Percentiles rank a stretch among this genome's conserved stretches.
These are phyloP conservation scores for Gerosis bhagava DNA, from an alignment of 2,888 invertebrate genomes.

Conservation along the genomic window DNA sequence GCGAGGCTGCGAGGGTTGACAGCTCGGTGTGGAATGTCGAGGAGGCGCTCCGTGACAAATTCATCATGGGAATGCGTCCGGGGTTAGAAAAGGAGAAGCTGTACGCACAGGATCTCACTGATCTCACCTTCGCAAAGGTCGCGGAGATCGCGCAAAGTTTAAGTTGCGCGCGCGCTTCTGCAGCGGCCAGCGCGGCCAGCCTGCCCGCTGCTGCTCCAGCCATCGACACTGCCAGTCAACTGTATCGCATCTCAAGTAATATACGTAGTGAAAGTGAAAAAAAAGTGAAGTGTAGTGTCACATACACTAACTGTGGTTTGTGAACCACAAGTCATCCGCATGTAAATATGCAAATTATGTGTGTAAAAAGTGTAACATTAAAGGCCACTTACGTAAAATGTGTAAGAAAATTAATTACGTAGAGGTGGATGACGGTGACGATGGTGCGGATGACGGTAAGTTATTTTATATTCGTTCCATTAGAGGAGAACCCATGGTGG, in stretches of 20 bases:
- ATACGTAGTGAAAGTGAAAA: background rate
- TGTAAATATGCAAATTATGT: slow-evolving; percentile 33
- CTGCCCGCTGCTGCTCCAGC: background rate
- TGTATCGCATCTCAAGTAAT: slow-evolving; percentile 3
- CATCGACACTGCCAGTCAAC: background rate
- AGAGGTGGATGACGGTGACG: slow-evolving; percentile 9
- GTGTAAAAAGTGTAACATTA: slow-evolving; percentile 33
- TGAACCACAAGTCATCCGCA: slow-evolving; percentile 31
- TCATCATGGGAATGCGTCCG: slow-evolving; percentile 29
- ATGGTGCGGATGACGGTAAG: slow-evolving; percentile 28
- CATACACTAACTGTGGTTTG: too few species aligned
- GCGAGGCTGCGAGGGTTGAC: slow-evolving; percentile 27
- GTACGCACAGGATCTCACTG: slow-evolving; percentile 31
- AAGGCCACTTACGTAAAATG: slow-evolving; percentile 33
- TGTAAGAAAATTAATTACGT: slow-evolving; percentile 27
- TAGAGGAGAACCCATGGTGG: slow-evolving; percentile 30
- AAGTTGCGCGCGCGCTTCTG: slow-evolving; percentile 32
- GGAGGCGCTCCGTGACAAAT: slow-evolving; percentile 27
- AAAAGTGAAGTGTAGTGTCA: slow-evolving; percentile 16
- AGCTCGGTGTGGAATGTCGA: slow-evolving; percentile 28
- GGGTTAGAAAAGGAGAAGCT: slow-evolving; percentile 36
- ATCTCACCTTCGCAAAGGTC: slow-evolving; percentile 35
- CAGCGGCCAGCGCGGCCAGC: slow-evolving; percentile 10
- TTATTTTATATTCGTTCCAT: slow-evolving; percentile 21
- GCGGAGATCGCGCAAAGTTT: slow-evolving; percentile 37